Percentiles rank a stretch among this genome's conserved stretches.
These are phyloP conservation scores for Cynoglossus semilaevis DNA, from an alignment of 2,113 vertebrate genomes.

Conservation along the genomic window DNA sequence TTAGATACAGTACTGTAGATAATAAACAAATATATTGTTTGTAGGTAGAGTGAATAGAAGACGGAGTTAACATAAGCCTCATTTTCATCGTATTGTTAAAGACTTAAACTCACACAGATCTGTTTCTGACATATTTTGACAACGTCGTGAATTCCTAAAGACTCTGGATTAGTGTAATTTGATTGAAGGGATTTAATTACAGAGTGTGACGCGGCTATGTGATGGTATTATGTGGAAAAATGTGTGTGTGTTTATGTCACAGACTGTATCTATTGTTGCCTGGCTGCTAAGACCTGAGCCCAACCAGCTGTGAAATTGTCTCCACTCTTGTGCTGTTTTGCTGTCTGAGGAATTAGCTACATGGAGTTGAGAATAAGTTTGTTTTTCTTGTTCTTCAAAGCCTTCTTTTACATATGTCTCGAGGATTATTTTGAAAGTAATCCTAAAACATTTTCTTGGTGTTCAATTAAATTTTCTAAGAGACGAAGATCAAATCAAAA, in stretches of 20 bases:
- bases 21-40: too few species aligned
- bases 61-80: not conserved
- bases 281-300: conserved; percentile 65
- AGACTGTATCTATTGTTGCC: conserved; percentile 4
- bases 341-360: conserved; percentile 50
- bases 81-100: conserved; percentile 5
- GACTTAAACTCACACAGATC: not conserved
- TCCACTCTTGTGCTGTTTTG: conserved; percentile 47
- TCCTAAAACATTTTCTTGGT: too few species aligned
- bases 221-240: not conserved
- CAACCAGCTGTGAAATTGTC: conserved; percentile 74
- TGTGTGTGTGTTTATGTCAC: conserved; percentile 6
- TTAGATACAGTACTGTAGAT: too few species aligned
- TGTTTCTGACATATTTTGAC: not conserved
- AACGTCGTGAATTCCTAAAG: conserved; percentile 20
- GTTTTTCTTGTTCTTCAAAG: not conserved
- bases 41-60: too few species aligned
- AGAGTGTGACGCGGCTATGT: conserved; percentile 16
- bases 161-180: conserved; percentile 38
- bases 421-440: too few species aligned
- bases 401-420: too few species aligned
- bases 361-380: conserved; percentile 44
- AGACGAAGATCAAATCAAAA: too few species aligned
- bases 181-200: conserved; percentile 47
- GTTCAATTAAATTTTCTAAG: too few species aligned